Conservation (phyloP, 2,797 vertebrate species). For the Acrocephalus scirpaceus region DNA sequence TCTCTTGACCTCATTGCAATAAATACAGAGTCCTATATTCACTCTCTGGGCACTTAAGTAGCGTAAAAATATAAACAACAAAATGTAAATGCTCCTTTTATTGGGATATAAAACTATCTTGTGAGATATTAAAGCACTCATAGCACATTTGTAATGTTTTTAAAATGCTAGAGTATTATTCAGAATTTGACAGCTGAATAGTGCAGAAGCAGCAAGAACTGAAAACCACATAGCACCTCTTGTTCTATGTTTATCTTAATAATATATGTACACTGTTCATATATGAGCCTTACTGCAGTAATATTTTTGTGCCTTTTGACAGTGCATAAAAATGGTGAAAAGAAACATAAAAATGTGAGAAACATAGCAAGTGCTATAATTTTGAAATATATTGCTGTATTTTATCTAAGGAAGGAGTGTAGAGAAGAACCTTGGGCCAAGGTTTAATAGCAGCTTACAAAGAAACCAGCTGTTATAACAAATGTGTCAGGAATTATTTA, state of each 20-base stretch:
- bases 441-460: not conserved
- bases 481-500: not conserved
- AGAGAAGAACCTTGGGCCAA: not conserved
- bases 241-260: not conserved
- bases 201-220: not conserved
- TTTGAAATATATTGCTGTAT: conserved; percentile 1
- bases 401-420: not conserved
- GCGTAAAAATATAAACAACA: conserved; percentile 39
- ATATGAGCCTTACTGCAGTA: not conserved
- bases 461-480: not conserved
- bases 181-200: conserved; percentile 9
- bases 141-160: conserved; percentile 21
- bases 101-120: conserved; percentile 29
- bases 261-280: not conserved
- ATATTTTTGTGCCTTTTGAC: conserved; percentile 6
- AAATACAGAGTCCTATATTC: not conserved
- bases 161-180: conserved; percentile 11
- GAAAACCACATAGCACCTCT: not conserved
- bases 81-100: conserved; percentile 46
- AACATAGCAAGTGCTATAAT: not conserved
- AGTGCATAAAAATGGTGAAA: not conserved
- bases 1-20: not conserved
- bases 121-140: conserved; percentile 14
- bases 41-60: not conserved
- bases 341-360: not conserved